These are phyloP conservation scores for Spizaetus ornatus DNA, from an alignment of 2,113 vertebrate genomes.

Conservation along the genomic window DNA sequence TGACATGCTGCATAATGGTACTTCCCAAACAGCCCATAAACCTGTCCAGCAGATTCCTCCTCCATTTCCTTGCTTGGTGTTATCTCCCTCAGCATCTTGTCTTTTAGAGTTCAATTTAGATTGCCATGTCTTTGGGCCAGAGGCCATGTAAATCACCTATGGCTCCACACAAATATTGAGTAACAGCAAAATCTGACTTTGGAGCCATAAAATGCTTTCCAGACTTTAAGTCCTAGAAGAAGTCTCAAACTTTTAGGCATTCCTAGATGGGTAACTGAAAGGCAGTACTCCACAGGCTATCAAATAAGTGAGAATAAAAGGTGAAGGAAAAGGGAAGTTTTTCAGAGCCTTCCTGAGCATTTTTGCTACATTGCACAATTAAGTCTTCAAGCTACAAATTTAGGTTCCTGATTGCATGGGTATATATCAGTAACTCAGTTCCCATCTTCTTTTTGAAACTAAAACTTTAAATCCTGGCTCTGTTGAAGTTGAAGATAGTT, in stretches of 20 bases:
- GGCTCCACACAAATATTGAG: background rate
- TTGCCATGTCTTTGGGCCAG: background rate
- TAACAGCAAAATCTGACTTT: background rate
- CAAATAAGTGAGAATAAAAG: background rate
- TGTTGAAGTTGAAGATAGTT: background rate
- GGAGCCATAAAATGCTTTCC: background rate
- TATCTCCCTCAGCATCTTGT: slow-evolving; percentile 12
- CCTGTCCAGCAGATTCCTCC: background rate
- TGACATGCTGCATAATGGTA: background rate
- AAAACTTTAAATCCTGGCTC: background rate
- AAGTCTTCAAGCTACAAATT: background rate
- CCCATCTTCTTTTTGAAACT: background rate
- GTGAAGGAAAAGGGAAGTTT: background rate
- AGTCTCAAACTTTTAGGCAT: background rate
- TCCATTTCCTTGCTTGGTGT: background rate
- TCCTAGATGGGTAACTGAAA: background rate
- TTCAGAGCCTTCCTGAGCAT: background rate
- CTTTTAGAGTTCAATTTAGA: background rate
- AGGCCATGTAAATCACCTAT: background rate
- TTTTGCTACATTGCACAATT: background rate
- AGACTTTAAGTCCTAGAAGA: background rate
- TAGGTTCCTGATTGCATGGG: background rate
- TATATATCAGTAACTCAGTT: background rate
- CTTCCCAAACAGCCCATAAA: slow-evolving; percentile 5
- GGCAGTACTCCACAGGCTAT: background rate